phyloP scores from a whole-genome alignment of 2,797 vertebrate genomes.

The Centropyge bicolor region DNA sequence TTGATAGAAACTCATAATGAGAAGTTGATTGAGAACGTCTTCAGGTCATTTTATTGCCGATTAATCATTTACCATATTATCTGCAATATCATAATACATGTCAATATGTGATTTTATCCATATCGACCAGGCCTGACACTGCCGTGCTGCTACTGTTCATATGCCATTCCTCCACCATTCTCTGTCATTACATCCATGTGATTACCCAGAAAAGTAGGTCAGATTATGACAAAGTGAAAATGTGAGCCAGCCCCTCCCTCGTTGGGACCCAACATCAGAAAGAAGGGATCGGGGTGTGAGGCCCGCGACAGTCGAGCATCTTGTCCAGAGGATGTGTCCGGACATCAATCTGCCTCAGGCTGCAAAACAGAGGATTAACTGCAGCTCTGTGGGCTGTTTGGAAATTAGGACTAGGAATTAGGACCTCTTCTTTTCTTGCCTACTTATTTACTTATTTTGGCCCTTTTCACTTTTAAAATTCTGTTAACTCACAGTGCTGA shows the following conservation, averaged over 20 bases:
- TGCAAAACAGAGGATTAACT: conserved; percentile 57
- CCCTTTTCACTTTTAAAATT: conserved; percentile 16
- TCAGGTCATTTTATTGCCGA: neutral
- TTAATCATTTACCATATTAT: neutral
- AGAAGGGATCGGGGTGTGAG: conserved; percentile 26
- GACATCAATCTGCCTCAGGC: conserved; percentile 46
- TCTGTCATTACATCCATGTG: conserved; percentile 15
- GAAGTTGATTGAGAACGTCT: neutral
- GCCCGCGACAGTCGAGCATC: conserved; percentile 30
- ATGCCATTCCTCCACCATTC: neutral
- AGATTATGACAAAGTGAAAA: conserved; percentile 57
- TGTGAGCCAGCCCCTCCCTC: conserved; percentile 35
- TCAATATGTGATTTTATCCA: neutral
- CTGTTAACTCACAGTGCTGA: conserved; percentile 5
- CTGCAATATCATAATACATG: neutral
- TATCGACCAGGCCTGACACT: neutral
- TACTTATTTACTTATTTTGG: conserved; percentile 17
- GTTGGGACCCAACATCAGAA: conserved; percentile 24
- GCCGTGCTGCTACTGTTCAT: neutral
- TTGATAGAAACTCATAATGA: neutral
- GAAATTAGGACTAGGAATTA: conserved; percentile 23
- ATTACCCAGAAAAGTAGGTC: conserved; percentile 55
- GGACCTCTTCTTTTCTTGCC: neutral
- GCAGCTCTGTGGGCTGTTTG: conserved; percentile 53
- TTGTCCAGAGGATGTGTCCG: conserved; percentile 57